Percentiles rank a stretch among this genome's conserved stretches.
These are phyloP conservation scores for Oreochromis niloticus DNA, from an alignment of 2,113 vertebrate genomes.

Conservation along the genomic window DNA sequence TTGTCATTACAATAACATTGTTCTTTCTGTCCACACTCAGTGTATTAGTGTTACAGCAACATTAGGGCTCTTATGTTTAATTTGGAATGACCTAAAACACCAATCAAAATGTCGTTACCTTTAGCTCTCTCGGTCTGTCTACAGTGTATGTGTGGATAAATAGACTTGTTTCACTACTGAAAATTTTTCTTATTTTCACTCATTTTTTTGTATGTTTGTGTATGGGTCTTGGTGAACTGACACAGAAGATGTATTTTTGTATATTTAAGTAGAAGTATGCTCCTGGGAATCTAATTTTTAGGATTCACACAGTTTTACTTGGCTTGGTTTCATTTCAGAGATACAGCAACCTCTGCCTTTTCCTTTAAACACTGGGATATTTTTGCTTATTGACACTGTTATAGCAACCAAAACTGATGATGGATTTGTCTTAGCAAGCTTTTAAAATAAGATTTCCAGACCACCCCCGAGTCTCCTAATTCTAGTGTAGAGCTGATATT, in stretches of 20 bases:
- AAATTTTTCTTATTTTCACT: background rate
- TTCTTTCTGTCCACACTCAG: background rate
- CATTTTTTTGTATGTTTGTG: background rate
- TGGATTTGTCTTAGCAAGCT: background rate
- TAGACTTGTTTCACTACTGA: background rate
- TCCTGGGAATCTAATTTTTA: background rate
- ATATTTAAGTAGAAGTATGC: background rate
- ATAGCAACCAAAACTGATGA: background rate
- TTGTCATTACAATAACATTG: slow-evolving; percentile 41
- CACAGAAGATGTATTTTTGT: background rate
- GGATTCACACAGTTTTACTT: background rate
- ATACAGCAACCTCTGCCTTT: background rate
- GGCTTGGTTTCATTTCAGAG: background rate
- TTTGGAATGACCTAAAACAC: background rate
- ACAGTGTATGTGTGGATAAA: background rate
- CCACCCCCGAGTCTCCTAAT: background rate
- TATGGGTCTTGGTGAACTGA: background rate
- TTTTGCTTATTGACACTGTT: background rate
- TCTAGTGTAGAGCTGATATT: background rate
- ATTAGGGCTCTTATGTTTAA: background rate
- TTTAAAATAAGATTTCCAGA: background rate
- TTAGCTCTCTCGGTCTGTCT: background rate
- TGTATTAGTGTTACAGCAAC: background rate
- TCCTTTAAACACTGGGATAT: background rate
- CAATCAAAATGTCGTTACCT: background rate